Base-by-base conservation (phyloP, 2,888 invertebrate genomes). In the Eupithecia exiguata region DNA sequence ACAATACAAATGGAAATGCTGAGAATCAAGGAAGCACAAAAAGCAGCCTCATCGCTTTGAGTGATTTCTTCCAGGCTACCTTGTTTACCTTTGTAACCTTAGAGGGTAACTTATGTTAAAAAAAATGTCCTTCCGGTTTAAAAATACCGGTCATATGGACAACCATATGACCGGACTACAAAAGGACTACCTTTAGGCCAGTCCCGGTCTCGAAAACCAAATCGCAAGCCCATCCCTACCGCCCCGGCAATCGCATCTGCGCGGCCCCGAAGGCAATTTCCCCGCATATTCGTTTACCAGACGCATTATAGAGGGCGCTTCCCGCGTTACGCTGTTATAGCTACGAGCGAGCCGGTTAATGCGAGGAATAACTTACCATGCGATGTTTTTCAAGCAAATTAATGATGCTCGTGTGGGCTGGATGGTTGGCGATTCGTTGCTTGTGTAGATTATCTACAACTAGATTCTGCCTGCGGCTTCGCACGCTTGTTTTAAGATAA, bases 261-360 rank as follows among this genome's bases (percentile, higher is more conserved):
- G 85, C 86, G 85, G 87, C 87, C 88, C 76, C 85, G 86, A 80
- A 84, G 87, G 91, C 93, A 92, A 94, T 93, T 93, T 93, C 90
- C 92, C 87, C 90, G 86, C 89, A 93, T 94, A 94, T 94, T 94
- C 94, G 94, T 93, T 94, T 94, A 94, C 91, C 88, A 87, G 86
- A 86, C 87, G 90, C 87, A 91, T 92, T 93, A 92, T 87, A 86
- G 91, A 79, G 91, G 58, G 92, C 88, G 87, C 89, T 90, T 92
- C 90, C 92, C 91, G 91, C 86, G 88, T 87, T 87, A 84, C 88
- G 91, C 89, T 92, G 91, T 92, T 92, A 93, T 92, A 92, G 91
- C 92, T 92, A 90, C 91, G 86, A 87, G 87, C 81, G 84, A 85
- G 87, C 86, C 86, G 87, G 89, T 88, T 91, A 91, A 92, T 90